A percentile compares a stretch with the other conserved stretches of the same genome.
These are phyloP conservation scores for Sebastes umbrosus DNA, from an alignment of 2,797 vertebrate species.

Conservation along the genomic window DNA sequence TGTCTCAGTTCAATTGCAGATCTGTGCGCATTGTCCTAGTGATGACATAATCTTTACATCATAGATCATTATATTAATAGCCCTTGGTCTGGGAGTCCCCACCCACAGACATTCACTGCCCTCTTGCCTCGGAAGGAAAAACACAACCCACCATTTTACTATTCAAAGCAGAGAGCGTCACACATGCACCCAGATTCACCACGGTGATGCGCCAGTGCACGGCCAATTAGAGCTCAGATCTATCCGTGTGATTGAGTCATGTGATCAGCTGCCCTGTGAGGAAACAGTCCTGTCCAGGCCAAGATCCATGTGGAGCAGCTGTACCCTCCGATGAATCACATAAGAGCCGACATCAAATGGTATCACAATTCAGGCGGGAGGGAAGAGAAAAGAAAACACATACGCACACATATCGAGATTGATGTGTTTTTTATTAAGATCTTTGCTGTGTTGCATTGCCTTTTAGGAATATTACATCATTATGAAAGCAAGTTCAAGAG, in stretches of 20 bases:
- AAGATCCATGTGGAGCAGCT: conserved; percentile 75
- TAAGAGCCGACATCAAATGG: conserved; percentile 68
- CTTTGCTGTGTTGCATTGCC: conserved; percentile 61
- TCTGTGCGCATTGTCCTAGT: conserved; percentile 36
- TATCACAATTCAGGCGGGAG: conserved; percentile 62
- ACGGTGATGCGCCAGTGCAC: conserved; percentile 45
- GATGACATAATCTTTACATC: conserved; percentile 36
- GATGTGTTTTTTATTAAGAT: conserved; percentile 71
- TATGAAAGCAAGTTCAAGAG: conserved; percentile 62
- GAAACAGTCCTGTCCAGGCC: conserved; percentile 74
- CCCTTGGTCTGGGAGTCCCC: conserved; percentile 53
- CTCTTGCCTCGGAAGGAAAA: conserved; percentile 31
- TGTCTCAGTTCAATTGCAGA: conserved; percentile 42
- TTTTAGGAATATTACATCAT: conserved; percentile 70
- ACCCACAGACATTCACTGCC: conserved; percentile 40
- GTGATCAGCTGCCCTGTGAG: conserved; percentile 73
- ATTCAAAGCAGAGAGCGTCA: conserved; percentile 51
- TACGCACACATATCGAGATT: conserved; percentile 42
- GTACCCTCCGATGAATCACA: conserved; percentile 73
- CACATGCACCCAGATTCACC: conserved; percentile 34
- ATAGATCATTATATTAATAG: conserved; percentile 44
- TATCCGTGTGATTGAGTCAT: conserved; percentile 73
- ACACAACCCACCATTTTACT: conserved; percentile 50
- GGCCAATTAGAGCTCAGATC: conserved; percentile 73
- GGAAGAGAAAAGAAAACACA: conserved; percentile 30